Base-by-base conservation (phyloP, 2,797 vertebrate species). In the Syncerus caffer region DNA sequence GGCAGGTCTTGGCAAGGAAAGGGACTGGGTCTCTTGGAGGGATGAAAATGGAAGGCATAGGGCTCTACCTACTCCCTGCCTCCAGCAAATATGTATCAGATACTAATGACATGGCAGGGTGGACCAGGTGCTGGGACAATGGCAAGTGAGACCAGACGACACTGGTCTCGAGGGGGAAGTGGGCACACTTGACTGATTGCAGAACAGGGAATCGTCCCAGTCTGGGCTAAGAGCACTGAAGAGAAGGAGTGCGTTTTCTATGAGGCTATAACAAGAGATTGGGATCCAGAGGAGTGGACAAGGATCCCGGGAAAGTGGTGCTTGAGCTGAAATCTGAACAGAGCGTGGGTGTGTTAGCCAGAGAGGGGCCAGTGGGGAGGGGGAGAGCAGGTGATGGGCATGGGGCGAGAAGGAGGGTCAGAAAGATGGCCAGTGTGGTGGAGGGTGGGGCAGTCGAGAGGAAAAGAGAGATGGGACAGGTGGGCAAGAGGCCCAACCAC, bases 171-270 rank as follows among this genome's bases (percentile, higher is more conserved):
- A 13, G 0, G 21, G 19, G 16, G 16, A 53, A 19, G 71, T 25
- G 31, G 62, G 31, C 2, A 15, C 14, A 12, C 17, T 7, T 16
- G 27, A 53, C 38, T 0, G 6, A 29, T 0, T 4, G 1, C 3
- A n/a, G 50, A 6, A 23, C 2, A 15, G 27, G 27, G 62, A 31
- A 11, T 31, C 7, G 4, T 25, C 12, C 9, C 50, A 27, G 50
- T 27, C 85, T 14, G 47, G 7, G 29, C 8, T 47, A 47, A 50
- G 23, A 47, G 67, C 12, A 0, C 19, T 38, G 21, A 85, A 76
- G 76, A 50, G 42, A 53, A 50, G 21, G 23, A 50, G 42, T 1
- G 50, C 9, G 29, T 47, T 60, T 67, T 50, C 51, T 11, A 0
- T 23, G n/a, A 11, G 1, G 2, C 1, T 1, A 9, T n/a, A n/a